These are phyloP conservation scores for Ectemnius continuus DNA, from an alignment of 2,888 invertebrate genomes.

Conservation along the genomic window DNA sequence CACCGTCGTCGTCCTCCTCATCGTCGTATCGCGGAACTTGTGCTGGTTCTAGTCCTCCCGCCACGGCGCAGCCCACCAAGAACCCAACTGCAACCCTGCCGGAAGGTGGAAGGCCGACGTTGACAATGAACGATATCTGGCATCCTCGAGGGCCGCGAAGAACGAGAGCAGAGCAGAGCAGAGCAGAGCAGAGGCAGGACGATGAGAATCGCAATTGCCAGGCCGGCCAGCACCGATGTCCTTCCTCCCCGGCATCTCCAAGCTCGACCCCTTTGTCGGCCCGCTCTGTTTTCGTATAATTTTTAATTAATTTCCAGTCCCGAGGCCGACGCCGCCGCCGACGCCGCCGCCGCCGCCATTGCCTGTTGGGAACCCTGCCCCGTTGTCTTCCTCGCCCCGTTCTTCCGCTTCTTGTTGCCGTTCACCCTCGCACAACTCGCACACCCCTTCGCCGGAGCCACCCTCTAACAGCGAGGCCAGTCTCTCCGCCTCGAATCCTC, in stretches of 20 bases:
- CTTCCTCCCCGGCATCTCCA: background rate
- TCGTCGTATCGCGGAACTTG: conserved; percentile 34
- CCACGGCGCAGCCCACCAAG: no score
- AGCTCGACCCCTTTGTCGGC: conserved; percentile 56
- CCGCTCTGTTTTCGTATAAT: conserved; percentile 65
- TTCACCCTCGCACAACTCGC: conserved; percentile 11
- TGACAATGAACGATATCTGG: conserved; percentile 63
- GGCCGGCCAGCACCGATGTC: conserved; percentile 6
- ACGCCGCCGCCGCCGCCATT: background rate
- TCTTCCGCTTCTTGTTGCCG: conserved; percentile 22
- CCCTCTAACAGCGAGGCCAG: background rate
- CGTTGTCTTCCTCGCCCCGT: conserved; percentile 15
- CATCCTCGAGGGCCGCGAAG: conserved; percentile 10
- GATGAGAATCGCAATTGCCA: conserved; percentile 2
- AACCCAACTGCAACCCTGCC: background rate
- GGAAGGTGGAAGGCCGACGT: conserved; percentile 37
- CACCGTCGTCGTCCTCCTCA: conserved; percentile 63
- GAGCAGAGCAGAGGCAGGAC: background rate
- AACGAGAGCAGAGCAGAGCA: background rate
- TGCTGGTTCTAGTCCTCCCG: background rate
- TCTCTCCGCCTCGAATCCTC: conserved; percentile 6
- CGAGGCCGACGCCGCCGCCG: background rate
- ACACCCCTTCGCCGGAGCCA: conserved; percentile 17
- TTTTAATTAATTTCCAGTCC: conserved; percentile 67
- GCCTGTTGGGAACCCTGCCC: background rate